Percentiles rank a stretch among this genome's conserved stretches.
These are phyloP conservation scores for Cephus nigrinus DNA, from an alignment of 2,888 invertebrate genomes.

Conservation along the genomic window DNA sequence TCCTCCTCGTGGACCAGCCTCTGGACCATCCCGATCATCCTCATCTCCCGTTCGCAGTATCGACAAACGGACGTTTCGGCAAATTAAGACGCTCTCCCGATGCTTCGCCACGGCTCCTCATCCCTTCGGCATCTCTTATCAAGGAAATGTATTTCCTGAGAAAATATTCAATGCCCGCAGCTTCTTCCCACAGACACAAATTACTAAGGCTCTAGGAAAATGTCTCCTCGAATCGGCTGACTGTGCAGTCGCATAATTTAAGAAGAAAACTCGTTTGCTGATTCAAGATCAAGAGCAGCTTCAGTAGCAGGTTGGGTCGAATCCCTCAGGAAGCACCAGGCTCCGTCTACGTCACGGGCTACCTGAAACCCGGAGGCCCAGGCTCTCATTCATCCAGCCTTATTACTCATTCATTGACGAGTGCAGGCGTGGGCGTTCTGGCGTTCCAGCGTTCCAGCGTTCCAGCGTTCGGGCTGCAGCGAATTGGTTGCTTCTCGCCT, in stretches of 20 bases:
- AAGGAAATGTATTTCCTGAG: not conserved
- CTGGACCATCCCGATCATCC: not conserved
- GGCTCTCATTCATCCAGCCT: conserved; percentile 17
- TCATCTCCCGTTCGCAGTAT: not conserved
- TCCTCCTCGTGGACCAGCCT: not conserved
- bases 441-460: too few species aligned
- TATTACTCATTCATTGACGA: conserved; percentile 18
- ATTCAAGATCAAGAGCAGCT: not conserved
- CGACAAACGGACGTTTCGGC: not conserved
- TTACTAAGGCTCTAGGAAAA: not conserved
- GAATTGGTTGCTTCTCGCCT: conserved; percentile 4
- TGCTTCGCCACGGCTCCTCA: not conserved
- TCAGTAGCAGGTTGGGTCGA: not conserved
- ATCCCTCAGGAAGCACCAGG: not conserved
- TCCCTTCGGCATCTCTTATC: not conserved
- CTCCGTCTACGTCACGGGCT: not conserved
- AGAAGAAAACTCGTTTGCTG: not conserved
- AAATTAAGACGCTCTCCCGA: not conserved
- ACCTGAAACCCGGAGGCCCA: not conserved
- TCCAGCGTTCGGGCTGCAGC: not conserved
- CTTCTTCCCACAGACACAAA: not conserved
- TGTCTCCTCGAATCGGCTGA: not conserved
- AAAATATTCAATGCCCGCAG: not conserved
- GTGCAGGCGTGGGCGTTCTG: not conserved
- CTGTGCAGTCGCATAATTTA: not conserved